These are phyloP conservation scores for Platysteira castanea DNA, from an alignment of 2,113 vertebrate species.

Conservation along the genomic window DNA sequence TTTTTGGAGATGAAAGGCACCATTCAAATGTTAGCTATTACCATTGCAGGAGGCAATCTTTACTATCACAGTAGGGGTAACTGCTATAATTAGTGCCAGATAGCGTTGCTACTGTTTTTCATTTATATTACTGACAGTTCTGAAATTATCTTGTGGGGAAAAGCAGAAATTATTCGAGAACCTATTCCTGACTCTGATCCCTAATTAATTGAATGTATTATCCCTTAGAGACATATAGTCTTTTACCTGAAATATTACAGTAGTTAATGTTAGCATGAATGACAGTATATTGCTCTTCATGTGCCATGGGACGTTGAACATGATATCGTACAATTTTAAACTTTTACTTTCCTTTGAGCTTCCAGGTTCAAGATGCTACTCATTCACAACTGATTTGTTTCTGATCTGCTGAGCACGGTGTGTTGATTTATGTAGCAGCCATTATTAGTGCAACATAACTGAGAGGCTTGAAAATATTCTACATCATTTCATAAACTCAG, in stretches of 20 bases:
- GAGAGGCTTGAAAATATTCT: not conserved
- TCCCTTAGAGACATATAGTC: not conserved
- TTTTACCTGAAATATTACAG: not conserved
- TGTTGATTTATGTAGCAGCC: not conserved
- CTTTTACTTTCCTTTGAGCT: not conserved
- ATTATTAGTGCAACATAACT: not conserved
- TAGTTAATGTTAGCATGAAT: not conserved
- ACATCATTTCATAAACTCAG: not conserved
- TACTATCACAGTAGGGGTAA: not conserved
- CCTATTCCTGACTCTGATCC: not conserved
- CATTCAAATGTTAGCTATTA: not conserved
- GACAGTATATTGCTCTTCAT: not conserved
- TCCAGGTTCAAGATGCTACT: not conserved
- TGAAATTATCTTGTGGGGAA: not conserved
- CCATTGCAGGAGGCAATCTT: constrained; percentile 2
- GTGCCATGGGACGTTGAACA: not conserved
- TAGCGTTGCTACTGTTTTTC: not conserved
- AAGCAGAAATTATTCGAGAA: constrained; percentile 3
- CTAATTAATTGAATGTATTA: constrained; percentile 10
- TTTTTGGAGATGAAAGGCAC: constrained; percentile 1
- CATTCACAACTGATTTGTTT: not conserved
- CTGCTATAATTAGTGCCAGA: not conserved
- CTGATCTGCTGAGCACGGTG: not conserved
- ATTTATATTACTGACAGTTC: constrained; percentile 9
- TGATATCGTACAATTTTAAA: not conserved